phyloP scores from a whole-genome alignment of 2,888 invertebrate genomes.

The Brachyptera risi region DNA sequence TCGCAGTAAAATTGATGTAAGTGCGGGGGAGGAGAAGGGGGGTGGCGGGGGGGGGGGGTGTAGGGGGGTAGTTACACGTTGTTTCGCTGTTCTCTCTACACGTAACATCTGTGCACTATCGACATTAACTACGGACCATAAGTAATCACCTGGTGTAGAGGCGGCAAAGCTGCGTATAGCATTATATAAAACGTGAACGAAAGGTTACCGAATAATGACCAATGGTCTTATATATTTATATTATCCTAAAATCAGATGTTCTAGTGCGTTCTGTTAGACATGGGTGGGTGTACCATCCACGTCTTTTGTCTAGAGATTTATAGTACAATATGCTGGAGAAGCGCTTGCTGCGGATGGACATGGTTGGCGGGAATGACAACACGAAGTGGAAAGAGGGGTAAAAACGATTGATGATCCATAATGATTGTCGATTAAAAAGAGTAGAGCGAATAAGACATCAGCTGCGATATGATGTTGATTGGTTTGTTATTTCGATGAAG shows the following conservation, averaged over 20 bases:
- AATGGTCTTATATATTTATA: neutral
- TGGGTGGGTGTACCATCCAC: neutral
- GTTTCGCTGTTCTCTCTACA: neutral
- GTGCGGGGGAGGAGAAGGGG: too few relatives aligned
- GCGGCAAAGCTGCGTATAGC: neutral
- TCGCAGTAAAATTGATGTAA: too few relatives aligned
- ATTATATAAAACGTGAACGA: neutral
- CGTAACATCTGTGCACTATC: neutral
- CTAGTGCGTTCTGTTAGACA: neutral
- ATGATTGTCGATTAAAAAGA: too few relatives aligned
- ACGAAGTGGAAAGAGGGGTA: too few relatives aligned
- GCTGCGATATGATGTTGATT: too few relatives aligned
- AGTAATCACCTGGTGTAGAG: neutral
- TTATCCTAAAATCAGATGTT: slow-evolving; percentile 2
- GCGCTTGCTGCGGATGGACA: neutral
- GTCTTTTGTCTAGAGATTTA: slow-evolving; percentile 2
- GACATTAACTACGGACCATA: neutral
- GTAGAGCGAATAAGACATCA: too few relatives aligned
- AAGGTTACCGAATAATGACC: slow-evolving; percentile 3
- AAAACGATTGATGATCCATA: too few relatives aligned
- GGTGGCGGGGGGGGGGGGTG: too few relatives aligned
- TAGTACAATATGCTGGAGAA: neutral
- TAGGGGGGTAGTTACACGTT: neutral
- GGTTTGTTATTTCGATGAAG: too few relatives aligned
- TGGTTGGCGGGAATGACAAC: too few relatives aligned